Evolutionary conservation across 2,113 vertebrate genomes (phyloP), one percentile per base, ranked within the genome.

Genomic region (Scopus umbretta): DNA sequence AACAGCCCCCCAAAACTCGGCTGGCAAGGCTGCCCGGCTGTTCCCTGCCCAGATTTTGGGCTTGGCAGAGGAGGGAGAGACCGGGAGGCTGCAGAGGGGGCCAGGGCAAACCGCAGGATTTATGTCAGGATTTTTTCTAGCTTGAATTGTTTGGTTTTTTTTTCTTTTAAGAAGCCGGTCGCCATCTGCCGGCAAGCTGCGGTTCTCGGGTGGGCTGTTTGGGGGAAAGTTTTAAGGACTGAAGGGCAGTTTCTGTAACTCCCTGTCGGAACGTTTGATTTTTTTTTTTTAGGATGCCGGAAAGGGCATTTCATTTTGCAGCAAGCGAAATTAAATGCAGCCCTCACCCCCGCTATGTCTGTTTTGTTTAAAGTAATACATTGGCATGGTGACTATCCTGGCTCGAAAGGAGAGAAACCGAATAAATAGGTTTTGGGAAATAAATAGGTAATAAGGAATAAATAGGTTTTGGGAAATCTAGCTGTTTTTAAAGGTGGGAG

Each of bases 281-380:
- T 63, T 14, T 50, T 49, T 21, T 38, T 80, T 73, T 82, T 9
- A 47, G 42, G 50, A 2, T 22, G 49, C 52, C 30, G 62, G 62
- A 36, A 75, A 10, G 9, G 9, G 13, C 2, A 2, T 20, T 34
- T 78, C 16, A 58, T 47, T 68, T 25, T 49, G 34, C 22, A 42
- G 32, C 0, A 2, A 65, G 16, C 2, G 25, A 49, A 68, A 84
- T 4, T 10, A 32, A 42, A 38, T 16, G 9, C 11, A 34, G 0
- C 11, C 18, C 49, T 45, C 50, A 23, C 5, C 72, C n/a, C n/a
- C n/a, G n/a, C n/a, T n/a, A n/a, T n/a, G n/a, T n/a, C n/a, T n/a
- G n/a, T n/a, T n/a, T n/a, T n/a, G n/a, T n/a, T n/a, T n/a, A n/a
- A 15, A 19, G 23, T 9, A 7, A 1, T 7, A 3, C 2, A 0